Evolutionary conservation across 2,888 invertebrate species (phyloP).

Genomic region (Nemotelus pantherinus): DNA sequence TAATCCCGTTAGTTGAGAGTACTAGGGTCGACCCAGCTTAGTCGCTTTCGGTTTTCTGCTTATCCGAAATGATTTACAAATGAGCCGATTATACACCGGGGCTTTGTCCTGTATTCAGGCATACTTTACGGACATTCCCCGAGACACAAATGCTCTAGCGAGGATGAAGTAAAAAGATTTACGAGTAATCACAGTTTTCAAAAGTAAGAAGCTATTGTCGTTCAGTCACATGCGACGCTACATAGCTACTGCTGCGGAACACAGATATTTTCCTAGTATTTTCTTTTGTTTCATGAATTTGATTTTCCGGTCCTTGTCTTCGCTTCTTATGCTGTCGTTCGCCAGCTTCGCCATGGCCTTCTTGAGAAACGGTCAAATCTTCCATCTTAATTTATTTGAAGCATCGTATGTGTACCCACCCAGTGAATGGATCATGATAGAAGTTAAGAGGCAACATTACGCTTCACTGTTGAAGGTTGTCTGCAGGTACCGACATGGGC

Average conservation of each 20-base stretch:
- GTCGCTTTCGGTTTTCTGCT: neutral
- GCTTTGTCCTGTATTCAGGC: too few relatives aligned
- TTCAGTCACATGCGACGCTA: neutral
- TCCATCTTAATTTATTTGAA: conserved; percentile 11
- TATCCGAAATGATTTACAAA: neutral
- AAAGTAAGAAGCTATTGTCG: conserved; percentile 2
- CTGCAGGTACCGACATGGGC: neutral
- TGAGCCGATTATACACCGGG: neutral
- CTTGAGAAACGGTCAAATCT: neutral
- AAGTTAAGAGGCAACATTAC: neutral
- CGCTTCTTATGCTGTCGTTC: neutral
- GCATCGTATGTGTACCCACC: conserved; percentile 21
- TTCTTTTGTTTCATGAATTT: conserved; percentile 28
- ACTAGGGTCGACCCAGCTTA: neutral
- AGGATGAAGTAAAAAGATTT: neutral
- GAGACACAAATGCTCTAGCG: neutral
- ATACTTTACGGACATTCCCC: too few relatives aligned
- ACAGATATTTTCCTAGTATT: conserved; percentile 15
- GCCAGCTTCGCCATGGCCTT: too few relatives aligned
- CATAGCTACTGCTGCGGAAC: conserved; percentile 6
- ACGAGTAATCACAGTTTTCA: conserved; percentile 14
- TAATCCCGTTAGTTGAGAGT: conserved; percentile 19
- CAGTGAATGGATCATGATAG: conserved; percentile 16
- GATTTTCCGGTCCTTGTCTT: conserved; percentile 27
- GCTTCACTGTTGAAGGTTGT: neutral